phyloP scores from a whole-genome alignment of 2,888 invertebrate genomes.

The Pachymerium ferrugineum region DNA sequence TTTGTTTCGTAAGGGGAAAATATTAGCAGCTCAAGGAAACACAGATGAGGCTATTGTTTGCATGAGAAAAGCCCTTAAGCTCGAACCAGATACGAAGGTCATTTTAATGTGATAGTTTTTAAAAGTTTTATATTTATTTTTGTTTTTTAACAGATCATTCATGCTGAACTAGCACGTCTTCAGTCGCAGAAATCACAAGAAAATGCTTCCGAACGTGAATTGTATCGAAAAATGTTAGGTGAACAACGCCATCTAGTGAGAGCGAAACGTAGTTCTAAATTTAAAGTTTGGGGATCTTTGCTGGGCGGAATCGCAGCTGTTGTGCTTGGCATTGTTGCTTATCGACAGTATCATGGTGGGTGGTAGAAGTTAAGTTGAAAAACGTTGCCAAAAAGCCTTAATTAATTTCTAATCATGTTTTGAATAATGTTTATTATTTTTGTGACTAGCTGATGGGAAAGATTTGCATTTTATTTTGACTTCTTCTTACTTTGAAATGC shows the following conservation, averaged over 20 bases:
- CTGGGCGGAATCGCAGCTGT: slow-evolving; percentile 35
- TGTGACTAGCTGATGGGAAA: neutral
- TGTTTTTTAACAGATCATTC: slow-evolving; percentile 42
- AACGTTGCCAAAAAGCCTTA: too few relatives aligned
- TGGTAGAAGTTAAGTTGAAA: too few relatives aligned
- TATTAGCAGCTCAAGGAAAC: slow-evolving; percentile 63
- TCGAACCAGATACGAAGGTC: slow-evolving; percentile 56
- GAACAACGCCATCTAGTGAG: neutral
- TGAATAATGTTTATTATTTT: neutral
- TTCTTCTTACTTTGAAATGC: neutral
- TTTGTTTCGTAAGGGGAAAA: slow-evolving; percentile 75
- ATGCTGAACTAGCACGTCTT: slow-evolving; percentile 55
- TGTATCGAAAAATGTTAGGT: slow-evolving; percentile 63
- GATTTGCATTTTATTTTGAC: neutral
- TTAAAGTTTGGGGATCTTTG: slow-evolving; percentile 35
- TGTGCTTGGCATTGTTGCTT: slow-evolving; percentile 34
- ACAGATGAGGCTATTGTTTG: slow-evolving; percentile 63
- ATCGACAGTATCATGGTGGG: slow-evolving; percentile 35
- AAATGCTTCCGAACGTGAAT: slow-evolving; percentile 57
- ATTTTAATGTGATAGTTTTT: neutral
- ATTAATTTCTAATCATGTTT: neutral
- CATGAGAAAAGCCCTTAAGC: slow-evolving; percentile 57
- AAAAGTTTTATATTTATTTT: neutral
- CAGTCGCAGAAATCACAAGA: slow-evolving; percentile 56
- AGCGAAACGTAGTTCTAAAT: neutral